Percentiles rank a stretch among this genome's conserved stretches.
Conservation (phyloP, 2,888 invertebrate species). For the Pseudococcus viburni region DNA sequence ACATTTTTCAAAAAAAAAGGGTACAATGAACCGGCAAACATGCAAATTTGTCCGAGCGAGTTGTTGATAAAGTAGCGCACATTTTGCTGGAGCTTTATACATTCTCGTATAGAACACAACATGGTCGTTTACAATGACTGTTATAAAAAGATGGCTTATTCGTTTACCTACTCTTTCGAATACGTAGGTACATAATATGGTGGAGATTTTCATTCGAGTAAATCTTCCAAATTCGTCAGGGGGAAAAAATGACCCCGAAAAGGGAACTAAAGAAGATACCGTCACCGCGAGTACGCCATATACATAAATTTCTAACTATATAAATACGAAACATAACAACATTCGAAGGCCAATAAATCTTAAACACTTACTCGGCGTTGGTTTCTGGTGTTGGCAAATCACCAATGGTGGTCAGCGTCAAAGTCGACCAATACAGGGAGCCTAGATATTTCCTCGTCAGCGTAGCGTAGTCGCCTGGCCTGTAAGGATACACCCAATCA, state of each 20-base stretch:
- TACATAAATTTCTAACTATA: no score
- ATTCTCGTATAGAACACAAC: not conserved
- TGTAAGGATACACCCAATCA: slow-evolving; percentile 91
- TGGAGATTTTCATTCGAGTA: no score
- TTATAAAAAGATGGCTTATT: not conserved
- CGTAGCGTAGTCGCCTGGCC: slow-evolving; percentile 90
- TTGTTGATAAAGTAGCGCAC: not conserved
- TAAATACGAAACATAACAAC: not conserved
- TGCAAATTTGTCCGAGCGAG: not conserved
- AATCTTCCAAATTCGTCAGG: no score
- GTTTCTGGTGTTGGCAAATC: slow-evolving; percentile 96
- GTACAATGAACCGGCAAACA: not conserved
- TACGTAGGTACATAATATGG: no score
- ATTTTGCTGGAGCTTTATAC: not conserved
- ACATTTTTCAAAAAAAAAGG: not conserved
- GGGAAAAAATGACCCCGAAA: no score
- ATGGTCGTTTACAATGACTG: not conserved
- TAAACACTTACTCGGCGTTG: slow-evolving; percentile 91
- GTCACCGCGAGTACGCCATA: no score
- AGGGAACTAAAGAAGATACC: no score
- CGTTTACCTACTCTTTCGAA: not conserved
- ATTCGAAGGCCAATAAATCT: slow-evolving; percentile 46
- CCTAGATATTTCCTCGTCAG: slow-evolving; percentile 93
- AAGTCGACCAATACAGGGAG: slow-evolving; percentile 96
- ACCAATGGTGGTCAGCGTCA: slow-evolving; percentile 95